Conservation (phyloP, 2,113 vertebrate genomes). For the Poicephalus gulielmi region DNA sequence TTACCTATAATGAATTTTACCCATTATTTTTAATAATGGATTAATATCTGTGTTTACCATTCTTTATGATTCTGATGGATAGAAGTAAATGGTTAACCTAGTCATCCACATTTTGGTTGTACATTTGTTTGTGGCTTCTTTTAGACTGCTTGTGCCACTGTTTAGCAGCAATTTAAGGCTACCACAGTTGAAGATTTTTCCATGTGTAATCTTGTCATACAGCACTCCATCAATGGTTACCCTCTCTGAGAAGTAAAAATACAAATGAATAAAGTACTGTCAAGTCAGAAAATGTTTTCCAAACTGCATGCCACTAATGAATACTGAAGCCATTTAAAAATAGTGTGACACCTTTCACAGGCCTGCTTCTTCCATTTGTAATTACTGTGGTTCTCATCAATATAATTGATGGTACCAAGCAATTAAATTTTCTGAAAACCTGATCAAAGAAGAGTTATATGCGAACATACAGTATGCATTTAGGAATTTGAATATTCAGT, state of each 20-base stretch:
- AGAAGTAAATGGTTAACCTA: slow-evolving; percentile 60
- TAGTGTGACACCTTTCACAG: not conserved
- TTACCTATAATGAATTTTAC: not conserved
- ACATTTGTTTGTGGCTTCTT: not conserved
- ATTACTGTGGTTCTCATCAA: not conserved
- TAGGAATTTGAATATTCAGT: not conserved
- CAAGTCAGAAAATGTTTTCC: not conserved
- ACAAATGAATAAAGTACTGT: not conserved
- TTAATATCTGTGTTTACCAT: slow-evolving; percentile 46
- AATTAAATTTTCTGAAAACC: not conserved
- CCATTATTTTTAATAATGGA: not conserved
- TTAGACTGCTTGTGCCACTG: not conserved
- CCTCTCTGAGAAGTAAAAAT: not conserved
- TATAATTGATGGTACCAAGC: not conserved
- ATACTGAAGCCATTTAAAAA: not conserved
- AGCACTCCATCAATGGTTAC: not conserved
- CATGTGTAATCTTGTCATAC: not conserved
- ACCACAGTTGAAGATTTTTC: not conserved
- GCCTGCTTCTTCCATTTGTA: not conserved
- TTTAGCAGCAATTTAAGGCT: not conserved
- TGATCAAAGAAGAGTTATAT: not conserved
- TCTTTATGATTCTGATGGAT: slow-evolving; percentile 49
- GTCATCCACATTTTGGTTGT: slow-evolving; percentile 31
- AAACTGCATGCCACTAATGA: not conserved
- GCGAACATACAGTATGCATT: not conserved